Evolutionary conservation across 2,113 vertebrate species (phyloP).

Genomic region (Amblyopsis rosae): DNA sequence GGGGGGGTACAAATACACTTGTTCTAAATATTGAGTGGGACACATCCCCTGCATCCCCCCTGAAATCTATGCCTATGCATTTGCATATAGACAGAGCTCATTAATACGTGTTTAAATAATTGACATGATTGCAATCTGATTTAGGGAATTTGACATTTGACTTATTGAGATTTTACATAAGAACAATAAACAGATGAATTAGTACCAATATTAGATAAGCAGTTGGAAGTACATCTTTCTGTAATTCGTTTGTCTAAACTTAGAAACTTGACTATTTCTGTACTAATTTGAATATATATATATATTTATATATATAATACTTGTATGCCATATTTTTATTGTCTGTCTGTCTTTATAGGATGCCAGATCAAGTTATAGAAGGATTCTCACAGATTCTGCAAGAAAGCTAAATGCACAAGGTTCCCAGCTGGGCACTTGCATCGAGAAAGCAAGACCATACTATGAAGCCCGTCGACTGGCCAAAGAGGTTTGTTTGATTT

Average conservation of each 20-base stretch:
- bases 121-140: no score
- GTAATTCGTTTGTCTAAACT: neutral
- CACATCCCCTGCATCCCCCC: no score
- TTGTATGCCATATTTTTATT: no score
- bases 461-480: constrained; percentile 88
- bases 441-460: constrained; percentile 90
- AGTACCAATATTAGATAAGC: neutral
- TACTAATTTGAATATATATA: no score
- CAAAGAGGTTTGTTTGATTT: constrained; percentile 78
- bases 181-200: neutral
- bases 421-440: constrained; percentile 86
- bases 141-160: no score
- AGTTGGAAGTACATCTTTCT: no score
- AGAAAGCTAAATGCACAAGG: constrained; percentile 86
- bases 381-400: constrained; percentile 88
- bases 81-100: neutral
- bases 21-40: no score
- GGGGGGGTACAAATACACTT: no score
- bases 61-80: no score
- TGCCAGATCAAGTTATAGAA: constrained; percentile 87
- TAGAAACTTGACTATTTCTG: no score
- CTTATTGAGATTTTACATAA: no score
- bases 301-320: no score
- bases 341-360: constrained; percentile 72
- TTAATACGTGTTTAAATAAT: neutral